Conservation (phyloP, 2,113 vertebrate species). For the Lathamus discolor region DNA sequence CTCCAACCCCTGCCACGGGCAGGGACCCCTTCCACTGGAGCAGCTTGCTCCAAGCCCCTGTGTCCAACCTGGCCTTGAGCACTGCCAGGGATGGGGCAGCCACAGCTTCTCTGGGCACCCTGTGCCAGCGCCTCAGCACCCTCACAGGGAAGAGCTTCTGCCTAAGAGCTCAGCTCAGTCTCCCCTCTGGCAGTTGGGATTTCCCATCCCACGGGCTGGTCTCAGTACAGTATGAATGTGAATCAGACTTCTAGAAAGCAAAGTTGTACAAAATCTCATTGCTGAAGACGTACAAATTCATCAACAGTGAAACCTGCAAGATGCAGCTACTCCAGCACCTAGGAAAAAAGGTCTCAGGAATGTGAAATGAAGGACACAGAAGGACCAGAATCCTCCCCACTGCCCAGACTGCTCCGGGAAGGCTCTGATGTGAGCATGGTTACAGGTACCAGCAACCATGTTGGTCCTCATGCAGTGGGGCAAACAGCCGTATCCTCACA, state of each 20-base stretch:
- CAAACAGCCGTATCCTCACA: neutral
- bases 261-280: neutral
- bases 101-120: too few species aligned
- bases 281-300: neutral
- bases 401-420: neutral
- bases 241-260: neutral
- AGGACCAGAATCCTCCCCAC: neutral
- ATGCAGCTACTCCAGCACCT: neutral
- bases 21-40: too few species aligned
- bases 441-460: accelerated
- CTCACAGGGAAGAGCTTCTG: neutral
- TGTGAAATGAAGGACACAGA: neutral
- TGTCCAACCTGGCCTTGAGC: too few species aligned
- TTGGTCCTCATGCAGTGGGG: neutral
- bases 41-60: too few species aligned
- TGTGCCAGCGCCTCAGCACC: neutral
- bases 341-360: neutral
- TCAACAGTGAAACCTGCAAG: neutral
- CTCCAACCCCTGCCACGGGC: too few species aligned
- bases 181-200: neutral
- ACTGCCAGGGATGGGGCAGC: too few species aligned
- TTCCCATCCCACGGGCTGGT: neutral
- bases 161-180: neutral
- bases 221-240: neutral
- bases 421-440: accelerated